A percentile compares a stretch with the other conserved stretches of the same genome.
Evolutionary conservation across 92 coral and sea anemone species (phyloP).

Genomic region (Montipora capitata): DNA sequence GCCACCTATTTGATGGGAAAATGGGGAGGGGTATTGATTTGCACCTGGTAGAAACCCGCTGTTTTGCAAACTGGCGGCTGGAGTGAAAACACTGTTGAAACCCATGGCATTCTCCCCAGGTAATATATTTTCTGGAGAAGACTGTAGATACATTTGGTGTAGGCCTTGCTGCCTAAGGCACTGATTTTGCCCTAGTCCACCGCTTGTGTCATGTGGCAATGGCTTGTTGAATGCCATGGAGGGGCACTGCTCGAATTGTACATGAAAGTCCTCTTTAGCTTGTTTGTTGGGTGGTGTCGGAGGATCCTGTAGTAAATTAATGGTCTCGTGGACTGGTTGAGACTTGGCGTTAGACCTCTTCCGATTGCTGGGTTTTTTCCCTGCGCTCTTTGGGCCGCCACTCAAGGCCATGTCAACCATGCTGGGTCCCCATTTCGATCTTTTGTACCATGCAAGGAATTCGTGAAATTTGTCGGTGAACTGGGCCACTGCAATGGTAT

Average conservation of each 20-base stretch:
- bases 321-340: conserved; percentile 29
- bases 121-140: neutral
- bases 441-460: conserved; percentile 43
- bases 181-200: conserved; percentile 21
- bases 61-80: conserved; percentile 2
- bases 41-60: neutral
- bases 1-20: neutral
- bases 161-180: neutral
- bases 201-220: neutral
- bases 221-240: conserved; percentile 7
- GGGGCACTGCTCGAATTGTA: neutral
- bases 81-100: conserved; percentile 1
- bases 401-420: conserved; percentile 28
- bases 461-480: conserved; percentile 15
- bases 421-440: conserved; percentile 40
- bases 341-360: conserved; percentile 37
- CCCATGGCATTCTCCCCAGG: neutral
- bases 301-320: conserved; percentile 35
- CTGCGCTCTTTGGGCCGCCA: conserved; percentile 64
- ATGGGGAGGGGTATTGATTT: neutral
- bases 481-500: conserved; percentile 65
- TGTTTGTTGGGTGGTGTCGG: neutral
- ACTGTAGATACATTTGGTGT: neutral
- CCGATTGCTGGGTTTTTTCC: conserved; percentile 46
- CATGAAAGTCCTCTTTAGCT: neutral